Evolutionary conservation across 2,113 vertebrate species (phyloP), one percentile per base, ranked within the genome.

Genomic region (Aptenodytes forsteri): DNA sequence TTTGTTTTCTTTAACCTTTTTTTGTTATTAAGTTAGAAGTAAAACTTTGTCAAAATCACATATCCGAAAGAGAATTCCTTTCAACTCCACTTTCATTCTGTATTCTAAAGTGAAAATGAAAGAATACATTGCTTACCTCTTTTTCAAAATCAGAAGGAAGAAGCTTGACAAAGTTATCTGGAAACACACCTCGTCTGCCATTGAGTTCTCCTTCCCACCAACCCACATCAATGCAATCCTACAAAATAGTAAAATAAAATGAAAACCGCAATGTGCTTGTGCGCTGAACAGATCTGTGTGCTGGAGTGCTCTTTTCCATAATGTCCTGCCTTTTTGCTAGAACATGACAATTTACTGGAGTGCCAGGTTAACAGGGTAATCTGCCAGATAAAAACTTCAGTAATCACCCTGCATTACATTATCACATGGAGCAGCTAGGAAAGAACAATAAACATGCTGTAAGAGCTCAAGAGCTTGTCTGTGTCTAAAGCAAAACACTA

Each of bases 191-290:
- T 95, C 98, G 98, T 91, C 98, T 98, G 83, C 99, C 99, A 14
- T 99, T 99, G 87, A 99, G 97, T 96, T 99, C 99, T 58, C 99
- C 99, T 98, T 99, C 99, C 99, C 99, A 99, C 99, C 99, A 99
- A 75, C 99, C 99, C 7, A 99, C 98, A 47, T 99, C 99, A 9
- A 99, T 99, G 93, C 99, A 99, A 23, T 99, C 99, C 99, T 99
- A 97, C 32, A 80, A 94, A 86, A 98, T 0, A 93, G 50, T 16
- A 84, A 92, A 96, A 72, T 11, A 89, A 87, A 76, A 93, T 44
- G 11, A 88, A 93, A 90, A 88, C 15, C 76, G 77, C 46, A 36
- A 8, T 29, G 47, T 66, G 36, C 19, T 70, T 54, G 10, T 55
- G 71, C 17, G 12, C 44, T 71, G 47, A 75, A 71, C 16, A 90